A percentile compares a stretch with the other conserved stretches of the same genome.
Evolutionary conservation across 2,888 invertebrate genomes (phyloP).

Genomic region (Rhopalosiphum nymphaeae): DNA sequence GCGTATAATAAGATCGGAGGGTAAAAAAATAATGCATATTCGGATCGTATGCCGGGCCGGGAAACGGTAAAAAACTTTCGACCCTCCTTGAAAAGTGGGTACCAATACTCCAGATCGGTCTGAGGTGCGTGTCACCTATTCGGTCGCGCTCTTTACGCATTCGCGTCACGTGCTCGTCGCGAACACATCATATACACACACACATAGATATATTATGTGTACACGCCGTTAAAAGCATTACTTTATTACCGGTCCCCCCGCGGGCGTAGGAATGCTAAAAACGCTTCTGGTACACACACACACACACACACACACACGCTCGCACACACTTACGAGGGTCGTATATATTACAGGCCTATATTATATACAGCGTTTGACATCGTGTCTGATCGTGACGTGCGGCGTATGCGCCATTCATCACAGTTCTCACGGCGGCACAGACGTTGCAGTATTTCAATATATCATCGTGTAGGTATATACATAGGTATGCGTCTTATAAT

Average conservation of each 20-base stretch:
- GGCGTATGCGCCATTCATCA: constrained; percentile 8
- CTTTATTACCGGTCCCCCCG: constrained; percentile 17
- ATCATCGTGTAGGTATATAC: neutral
- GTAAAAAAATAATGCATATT: neutral
- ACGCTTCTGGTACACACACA: neutral
- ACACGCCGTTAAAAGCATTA: constrained; percentile 54
- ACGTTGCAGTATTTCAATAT: neutral
- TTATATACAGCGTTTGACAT: constrained; percentile 8
- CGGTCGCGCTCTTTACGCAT: neutral
- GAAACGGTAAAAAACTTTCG: neutral
- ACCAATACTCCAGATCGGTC: neutral
- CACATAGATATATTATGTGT: neutral
- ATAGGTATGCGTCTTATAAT: neutral
- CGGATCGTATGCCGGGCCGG: neutral
- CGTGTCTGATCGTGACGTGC: neutral
- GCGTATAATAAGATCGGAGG: neutral
- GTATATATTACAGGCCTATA: neutral
- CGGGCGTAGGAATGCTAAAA: constrained; percentile 27
- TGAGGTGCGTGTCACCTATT: constrained; percentile 1
- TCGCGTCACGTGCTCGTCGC: constrained; percentile 38
- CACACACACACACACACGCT: neutral
- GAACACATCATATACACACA: neutral
- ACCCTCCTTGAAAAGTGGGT: constrained; percentile 1
- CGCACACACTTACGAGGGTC: neutral
- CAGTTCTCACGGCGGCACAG: neutral